A percentile compares a stretch with the other conserved stretches of the same genome.
phyloP scores from a whole-genome alignment of 2,888 invertebrate genomes.

The Poecilobothrus nobilitatus region DNA sequence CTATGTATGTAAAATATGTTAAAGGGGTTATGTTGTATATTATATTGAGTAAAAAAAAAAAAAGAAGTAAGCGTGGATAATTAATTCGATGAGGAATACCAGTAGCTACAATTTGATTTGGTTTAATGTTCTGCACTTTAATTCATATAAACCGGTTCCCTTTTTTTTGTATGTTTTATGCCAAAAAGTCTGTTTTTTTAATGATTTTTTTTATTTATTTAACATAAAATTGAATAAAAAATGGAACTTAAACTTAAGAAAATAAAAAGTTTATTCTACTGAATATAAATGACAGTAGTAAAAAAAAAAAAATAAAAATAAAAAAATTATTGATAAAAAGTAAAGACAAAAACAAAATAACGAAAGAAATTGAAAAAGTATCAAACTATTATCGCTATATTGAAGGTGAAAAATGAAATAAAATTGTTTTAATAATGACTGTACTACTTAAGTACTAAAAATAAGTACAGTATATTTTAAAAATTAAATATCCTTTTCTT shows the following conservation, averaged over 20 bases:
- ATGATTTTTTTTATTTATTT: not conserved
- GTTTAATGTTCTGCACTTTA: constrained; percentile 9
- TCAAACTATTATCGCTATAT: no score
- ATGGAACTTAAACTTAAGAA: no score
- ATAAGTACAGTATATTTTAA: no score
- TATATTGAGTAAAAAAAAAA: not conserved
- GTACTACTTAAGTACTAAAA: no score
- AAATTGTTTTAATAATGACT: no score
- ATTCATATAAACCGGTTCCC: not conserved
- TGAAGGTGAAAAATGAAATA: no score
- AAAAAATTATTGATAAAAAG: no score
- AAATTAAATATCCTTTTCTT: no score
- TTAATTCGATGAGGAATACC: constrained; percentile 12
- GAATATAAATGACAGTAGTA: not conserved
- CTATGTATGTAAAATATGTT: no score
- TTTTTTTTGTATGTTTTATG: not conserved
- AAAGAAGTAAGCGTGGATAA: constrained; percentile 11
- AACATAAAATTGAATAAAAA: not conserved
- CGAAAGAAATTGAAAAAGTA: no score
- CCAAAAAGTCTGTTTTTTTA: not conserved
- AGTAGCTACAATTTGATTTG: constrained; percentile 11
- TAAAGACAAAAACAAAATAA: no score
- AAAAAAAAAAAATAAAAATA: no score
- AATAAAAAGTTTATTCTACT: not conserved
- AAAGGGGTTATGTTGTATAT: not conserved